These are phyloP conservation scores for Ornithoptera priamus DNA, from an alignment of 2,888 invertebrate genomes.

Conservation along the genomic window DNA sequence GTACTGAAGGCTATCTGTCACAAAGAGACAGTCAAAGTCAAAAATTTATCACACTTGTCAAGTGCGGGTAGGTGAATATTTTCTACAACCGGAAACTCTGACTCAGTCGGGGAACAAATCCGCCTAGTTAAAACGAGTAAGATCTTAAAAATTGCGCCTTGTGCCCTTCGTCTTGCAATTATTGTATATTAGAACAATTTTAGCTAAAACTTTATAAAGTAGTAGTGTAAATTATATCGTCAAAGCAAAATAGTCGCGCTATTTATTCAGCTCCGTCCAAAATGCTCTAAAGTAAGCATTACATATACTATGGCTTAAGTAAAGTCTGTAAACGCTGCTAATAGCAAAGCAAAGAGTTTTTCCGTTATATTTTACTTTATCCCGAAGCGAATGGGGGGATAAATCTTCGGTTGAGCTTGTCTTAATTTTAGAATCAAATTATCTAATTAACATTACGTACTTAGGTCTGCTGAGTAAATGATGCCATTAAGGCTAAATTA, in stretches of 20 bases:
- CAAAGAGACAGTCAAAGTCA: no score
- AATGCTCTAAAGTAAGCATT: conserved; percentile 23
- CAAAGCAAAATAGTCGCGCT: conserved; percentile 23
- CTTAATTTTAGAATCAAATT: conserved; percentile 56
- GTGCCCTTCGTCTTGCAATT: no score
- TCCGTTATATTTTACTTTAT: conserved; percentile 23
- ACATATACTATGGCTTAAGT: conserved; percentile 28
- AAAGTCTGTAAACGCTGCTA: conserved; percentile 26
- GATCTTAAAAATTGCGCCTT: no score
- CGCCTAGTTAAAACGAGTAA: no score
- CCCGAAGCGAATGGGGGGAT: conserved; percentile 29
- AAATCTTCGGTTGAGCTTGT: conserved; percentile 45
- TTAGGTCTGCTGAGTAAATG: conserved; percentile 50
- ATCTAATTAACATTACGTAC: conserved; percentile 60
- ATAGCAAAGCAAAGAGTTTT: conserved; percentile 23
- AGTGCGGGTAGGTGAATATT: no score
- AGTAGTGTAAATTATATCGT: conserved; percentile 25
- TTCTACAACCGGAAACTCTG: no score
- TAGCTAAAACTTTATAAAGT: conserved; percentile 12
- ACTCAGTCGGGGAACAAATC: no score
- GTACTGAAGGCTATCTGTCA: no score
- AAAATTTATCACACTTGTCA: no score
- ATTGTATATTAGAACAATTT: not conserved
- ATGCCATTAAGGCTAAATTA: conserved; percentile 54
- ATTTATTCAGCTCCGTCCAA: conserved; percentile 27